Percentiles rank a stretch among this genome's conserved stretches.
phyloP scores from a whole-genome alignment of 1,140 invertebrate species.

The Drosophila simulans region DNA sequence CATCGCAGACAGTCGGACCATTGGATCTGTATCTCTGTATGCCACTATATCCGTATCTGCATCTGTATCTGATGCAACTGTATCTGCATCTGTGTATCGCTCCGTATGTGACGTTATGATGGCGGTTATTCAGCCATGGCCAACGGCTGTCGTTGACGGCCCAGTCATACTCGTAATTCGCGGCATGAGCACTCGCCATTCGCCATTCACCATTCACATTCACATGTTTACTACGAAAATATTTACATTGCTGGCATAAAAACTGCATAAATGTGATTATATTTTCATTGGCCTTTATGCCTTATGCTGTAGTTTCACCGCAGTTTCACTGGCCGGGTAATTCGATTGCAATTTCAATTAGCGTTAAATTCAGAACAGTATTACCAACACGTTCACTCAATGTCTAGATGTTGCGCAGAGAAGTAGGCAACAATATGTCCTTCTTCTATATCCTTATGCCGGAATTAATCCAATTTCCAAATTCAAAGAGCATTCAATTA shows the following conservation, averaged over 20 bases:
- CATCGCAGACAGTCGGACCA: background rate
- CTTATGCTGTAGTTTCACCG: slow-evolving; percentile 41
- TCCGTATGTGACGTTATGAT: slow-evolving; percentile 34
- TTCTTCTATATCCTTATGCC: background rate
- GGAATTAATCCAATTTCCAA: slow-evolving; percentile 14
- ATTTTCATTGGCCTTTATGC: slow-evolving; percentile 79
- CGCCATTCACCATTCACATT: slow-evolving; percentile 29
- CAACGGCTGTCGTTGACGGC: slow-evolving; percentile 16
- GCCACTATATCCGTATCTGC: slow-evolving; percentile 13
- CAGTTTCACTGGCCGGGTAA: slow-evolving; percentile 53
- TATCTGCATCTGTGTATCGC: slow-evolving; percentile 12
- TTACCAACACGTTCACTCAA: slow-evolving; percentile 26
- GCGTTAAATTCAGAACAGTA: slow-evolving; percentile 67
- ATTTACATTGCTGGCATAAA: slow-evolving; percentile 82
- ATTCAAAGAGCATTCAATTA: slow-evolving; percentile 35
- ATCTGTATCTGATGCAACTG: slow-evolving; percentile 11
- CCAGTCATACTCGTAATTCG: slow-evolving; percentile 40
- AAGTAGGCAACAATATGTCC: slow-evolving; percentile 33
- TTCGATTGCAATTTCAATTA: slow-evolving; percentile 82
- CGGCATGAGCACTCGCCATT: slow-evolving; percentile 22
- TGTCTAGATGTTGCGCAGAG: background rate
- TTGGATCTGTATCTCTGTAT: slow-evolving; percentile 6
- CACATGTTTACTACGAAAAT: slow-evolving; percentile 66
- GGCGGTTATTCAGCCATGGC: slow-evolving; percentile 35
- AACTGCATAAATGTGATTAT: slow-evolving; percentile 83